Percentiles rank a stretch among this genome's conserved stretches.
These are phyloP conservation scores for Leptura quadrifasciata DNA, from an alignment of 2,888 invertebrate genomes.

Conservation along the genomic window DNA sequence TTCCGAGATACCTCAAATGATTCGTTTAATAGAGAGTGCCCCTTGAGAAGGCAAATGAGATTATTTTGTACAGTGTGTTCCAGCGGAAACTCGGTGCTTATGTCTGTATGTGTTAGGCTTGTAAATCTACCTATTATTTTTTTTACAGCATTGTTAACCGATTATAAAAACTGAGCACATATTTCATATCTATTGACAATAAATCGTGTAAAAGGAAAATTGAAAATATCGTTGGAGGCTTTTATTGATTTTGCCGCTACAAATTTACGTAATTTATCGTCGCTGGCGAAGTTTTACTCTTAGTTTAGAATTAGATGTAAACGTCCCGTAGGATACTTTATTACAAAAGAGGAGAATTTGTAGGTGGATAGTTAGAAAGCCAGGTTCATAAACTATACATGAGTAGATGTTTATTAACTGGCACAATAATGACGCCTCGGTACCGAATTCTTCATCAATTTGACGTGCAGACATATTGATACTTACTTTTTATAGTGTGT, in stretches of 20 bases:
- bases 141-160: not conserved
- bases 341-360: conserved; percentile 1
- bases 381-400: conserved; percentile 3
- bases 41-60: too few relatives aligned
- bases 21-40: too few relatives aligned
- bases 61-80: too few relatives aligned
- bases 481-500: too few relatives aligned
- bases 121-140: too few relatives aligned
- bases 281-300: not conserved
- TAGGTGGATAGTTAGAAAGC: not conserved
- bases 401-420: not conserved
- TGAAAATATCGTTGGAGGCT: not conserved
- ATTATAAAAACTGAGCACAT: conserved; percentile 3
- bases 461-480: not conserved
- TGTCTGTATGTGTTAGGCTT: too few relatives aligned
- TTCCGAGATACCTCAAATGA: too few relatives aligned
- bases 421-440: not conserved
- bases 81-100: too few relatives aligned
- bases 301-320: conserved; percentile 10
- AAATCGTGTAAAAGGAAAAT: not conserved
- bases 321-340: conserved; percentile 6
- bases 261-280: conserved; percentile 22
- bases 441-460: not conserved
- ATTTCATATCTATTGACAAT: conserved; percentile 20
- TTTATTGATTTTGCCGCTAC: conserved; percentile 8